These are phyloP conservation scores for Sphaeridia pumilis DNA, from an alignment of 2,888 invertebrate species.

Conservation along the genomic window DNA sequence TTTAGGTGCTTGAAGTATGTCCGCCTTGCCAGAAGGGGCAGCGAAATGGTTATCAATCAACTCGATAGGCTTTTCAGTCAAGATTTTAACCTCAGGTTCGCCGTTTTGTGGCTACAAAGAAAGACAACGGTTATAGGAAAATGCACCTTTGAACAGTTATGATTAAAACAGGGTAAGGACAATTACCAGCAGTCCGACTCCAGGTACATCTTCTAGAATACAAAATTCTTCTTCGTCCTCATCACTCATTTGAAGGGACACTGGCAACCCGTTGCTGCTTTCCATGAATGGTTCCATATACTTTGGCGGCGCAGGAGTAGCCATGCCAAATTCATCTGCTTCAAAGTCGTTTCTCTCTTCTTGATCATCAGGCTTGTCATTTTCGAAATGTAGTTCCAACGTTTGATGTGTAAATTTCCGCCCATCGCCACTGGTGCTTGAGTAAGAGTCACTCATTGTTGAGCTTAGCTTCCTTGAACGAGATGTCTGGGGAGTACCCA, in stretches of 20 bases:
- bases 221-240: slow-evolving; percentile 60
- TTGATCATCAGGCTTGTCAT: slow-evolving; percentile 1
- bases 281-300: slow-evolving; percentile 32
- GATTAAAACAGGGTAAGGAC: background rate
- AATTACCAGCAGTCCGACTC: slow-evolving; percentile 45
- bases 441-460: background rate
- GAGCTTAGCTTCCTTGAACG: background rate
- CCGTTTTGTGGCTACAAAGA: slow-evolving; percentile 47
- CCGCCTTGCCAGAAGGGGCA: slow-evolving; percentile 63
- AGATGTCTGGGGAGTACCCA: slow-evolving; percentile 23
- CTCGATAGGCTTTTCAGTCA: slow-evolving; percentile 57
- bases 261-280: slow-evolving; percentile 26
- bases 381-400: slow-evolving; percentile 28
- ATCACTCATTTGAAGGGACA: slow-evolving; percentile 36
- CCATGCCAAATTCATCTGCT: slow-evolving; percentile 3
- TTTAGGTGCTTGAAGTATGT: slow-evolving; percentile 71
- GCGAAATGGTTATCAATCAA: slow-evolving; percentile 78
- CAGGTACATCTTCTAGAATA: slow-evolving; percentile 66
- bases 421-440: too few relatives aligned
- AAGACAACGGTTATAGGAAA: too few relatives aligned
- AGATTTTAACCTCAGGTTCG: slow-evolving; percentile 58
- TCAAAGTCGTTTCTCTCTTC: background rate
- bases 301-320: slow-evolving; percentile 25
- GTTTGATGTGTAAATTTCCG: background rate
- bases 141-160: background rate